Percentiles rank a stretch among this genome's conserved stretches.
phyloP scores from a whole-genome alignment of 2,113 vertebrate genomes.

The human region GRCh38 chr13:41739001-41739500 shows the following conservation, averaged over 20 bases:
- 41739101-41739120: background rate
- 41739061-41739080: background rate
- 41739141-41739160: background rate
- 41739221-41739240: background rate
- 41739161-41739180: constrained; percentile 7
- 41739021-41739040: background rate
- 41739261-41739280: background rate
- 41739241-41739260: background rate
- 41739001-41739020: background rate
- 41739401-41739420: background rate
- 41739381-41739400: background rate
- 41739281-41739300: background rate
- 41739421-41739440: background rate
- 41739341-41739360: background rate
- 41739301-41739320: background rate
- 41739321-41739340: background rate
- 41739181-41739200: background rate
- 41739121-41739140: background rate
- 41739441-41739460: background rate
- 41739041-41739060: background rate
- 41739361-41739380: background rate
- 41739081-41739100: background rate
- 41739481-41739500: constrained; percentile 10
- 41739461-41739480: background rate
- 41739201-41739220: background rate